Base-by-base conservation (phyloP, 2,797 vertebrate species). In the Petrocephalus schoutedeni region DNA sequence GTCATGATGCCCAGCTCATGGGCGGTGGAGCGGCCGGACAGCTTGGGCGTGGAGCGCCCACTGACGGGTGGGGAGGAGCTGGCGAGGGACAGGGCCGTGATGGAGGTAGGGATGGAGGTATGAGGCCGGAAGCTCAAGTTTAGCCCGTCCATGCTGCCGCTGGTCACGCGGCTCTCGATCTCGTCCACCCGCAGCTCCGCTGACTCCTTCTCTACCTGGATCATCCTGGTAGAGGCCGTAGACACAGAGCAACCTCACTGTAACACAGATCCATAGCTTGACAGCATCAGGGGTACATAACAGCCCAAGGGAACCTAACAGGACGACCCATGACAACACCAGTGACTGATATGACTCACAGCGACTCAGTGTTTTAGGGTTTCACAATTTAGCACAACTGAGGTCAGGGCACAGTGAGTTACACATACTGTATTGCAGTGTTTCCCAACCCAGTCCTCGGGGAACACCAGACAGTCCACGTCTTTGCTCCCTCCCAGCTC, bases 1-100 rank as follows among this genome's bases (percentile, higher is more conserved):
- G 98, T 98, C 97, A 98, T 98, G 90, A 98, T 97, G 93, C 98
- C 97, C 71, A 98, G 96, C 92, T 98, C 97, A 93, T 98, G 98
- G 28, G 97, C 96, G 0, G 97, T 89, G 0, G 97, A 97, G 93
- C 97, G 97, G 16, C 96, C 96, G 57, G 96, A 94, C 49, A 98
- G 96, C 89, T 98, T 98, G 0, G 97, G 97, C 0, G 97, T 97
- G 88, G 98, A 97, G 91, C 96, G 97, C 86, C 98, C 97, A 0
- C 97, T 97, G 92, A 95, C 95, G 0, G 97, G 97, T 0, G 98
- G 97, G 89, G 97, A 92, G 93, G 96, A 97, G 4, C 97, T 99
- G 89, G 98, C 97, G 90, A 99, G 93, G 58, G 98, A 99, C 91
- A 98, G 95, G 88, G 98, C 97, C 0, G 98, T 99, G 92, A 98